phyloP scores from a whole-genome alignment of 2,113 vertebrate species.

The Sorex fumeus region DNA sequence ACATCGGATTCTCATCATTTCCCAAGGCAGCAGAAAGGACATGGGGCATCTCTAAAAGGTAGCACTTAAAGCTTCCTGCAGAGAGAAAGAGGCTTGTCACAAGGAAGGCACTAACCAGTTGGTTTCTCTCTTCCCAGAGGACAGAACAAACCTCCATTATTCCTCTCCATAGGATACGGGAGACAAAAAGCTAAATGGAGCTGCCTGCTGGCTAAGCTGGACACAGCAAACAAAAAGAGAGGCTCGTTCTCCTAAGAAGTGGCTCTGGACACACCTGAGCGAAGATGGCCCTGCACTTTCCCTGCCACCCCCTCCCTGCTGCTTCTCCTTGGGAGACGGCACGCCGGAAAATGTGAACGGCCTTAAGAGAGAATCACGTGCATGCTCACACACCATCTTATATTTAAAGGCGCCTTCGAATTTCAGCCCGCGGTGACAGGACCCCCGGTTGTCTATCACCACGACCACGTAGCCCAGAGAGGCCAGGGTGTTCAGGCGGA shows the following conservation, averaged over 20 bases:
- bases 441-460: slow-evolving; percentile 92
- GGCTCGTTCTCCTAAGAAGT: slow-evolving; percentile 1
- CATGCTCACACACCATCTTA: slow-evolving; percentile 90
- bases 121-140: slow-evolving; percentile 84
- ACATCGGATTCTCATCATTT: slow-evolving; percentile 85
- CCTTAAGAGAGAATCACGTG: slow-evolving; percentile 29
- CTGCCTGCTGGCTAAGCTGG: slow-evolving; percentile 47
- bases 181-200: slow-evolving; percentile 19
- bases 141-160: slow-evolving; percentile 83
- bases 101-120: slow-evolving; percentile 83
- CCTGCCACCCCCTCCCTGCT: too few relatives aligned
- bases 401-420: slow-evolving; percentile 94
- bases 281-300: neutral
- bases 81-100: slow-evolving; percentile 87
- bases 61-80: slow-evolving; percentile 87
- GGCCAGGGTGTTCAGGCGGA: slow-evolving; percentile 91
- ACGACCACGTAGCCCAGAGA: slow-evolving; percentile 91
- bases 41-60: slow-evolving; percentile 86
- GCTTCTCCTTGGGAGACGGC: slow-evolving; percentile 13
- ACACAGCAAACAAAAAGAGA: slow-evolving; percentile 11
- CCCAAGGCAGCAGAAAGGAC: slow-evolving; percentile 85
- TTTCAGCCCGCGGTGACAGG: slow-evolving; percentile 91
- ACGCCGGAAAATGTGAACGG: slow-evolving; percentile 6
- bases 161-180: slow-evolving; percentile 49
- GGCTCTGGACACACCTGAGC: neutral